These are phyloP conservation scores for Bagarius yarrelli DNA, from an alignment of 2,113 vertebrate species.

Conservation along the genomic window DNA sequence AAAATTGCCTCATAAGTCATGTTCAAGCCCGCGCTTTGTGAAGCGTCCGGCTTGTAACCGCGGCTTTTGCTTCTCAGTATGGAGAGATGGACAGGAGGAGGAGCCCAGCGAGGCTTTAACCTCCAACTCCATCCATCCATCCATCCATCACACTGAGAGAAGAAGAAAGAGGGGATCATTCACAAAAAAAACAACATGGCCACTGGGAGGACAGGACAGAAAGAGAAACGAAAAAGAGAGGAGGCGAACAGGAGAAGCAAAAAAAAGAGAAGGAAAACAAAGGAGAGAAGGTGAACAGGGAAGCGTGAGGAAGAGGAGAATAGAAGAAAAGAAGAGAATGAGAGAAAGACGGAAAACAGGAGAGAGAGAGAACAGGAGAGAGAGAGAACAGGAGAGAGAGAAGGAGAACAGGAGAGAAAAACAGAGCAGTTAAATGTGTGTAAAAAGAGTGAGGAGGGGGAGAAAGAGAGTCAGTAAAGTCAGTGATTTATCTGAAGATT, in stretches of 20 bases:
- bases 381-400: no score
- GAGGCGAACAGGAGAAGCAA: neutral
- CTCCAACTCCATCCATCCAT: conserved; percentile 23
- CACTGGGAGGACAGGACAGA: neutral
- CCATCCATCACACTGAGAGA: conserved; percentile 18
- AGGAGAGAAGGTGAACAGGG: neutral
- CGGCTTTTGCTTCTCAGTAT: conserved; percentile 26
- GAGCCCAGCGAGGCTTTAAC: conserved; percentile 32
- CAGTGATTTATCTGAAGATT: neutral
- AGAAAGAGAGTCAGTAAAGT: no score
- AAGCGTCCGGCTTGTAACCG: conserved; percentile 20
- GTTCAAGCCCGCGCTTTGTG: neutral
- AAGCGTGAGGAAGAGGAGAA: no score
- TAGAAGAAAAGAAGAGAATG: no score
- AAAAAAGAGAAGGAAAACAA: neutral
- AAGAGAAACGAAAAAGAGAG: neutral
- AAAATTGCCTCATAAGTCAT: conserved; percentile 47
- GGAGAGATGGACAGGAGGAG: conserved; percentile 8
- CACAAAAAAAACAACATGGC: conserved; percentile 8
- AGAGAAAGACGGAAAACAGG: no score
- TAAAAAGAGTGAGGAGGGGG: no score
- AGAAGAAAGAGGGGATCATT: conserved; percentile 25
- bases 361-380: no score
- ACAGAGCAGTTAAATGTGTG: no score
- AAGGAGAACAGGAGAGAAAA: no score